Evolutionary conservation across 2,113 vertebrate genomes (phyloP), one percentile per base, ranked within the genome.

Genomic region (Platysteira castanea): DNA sequence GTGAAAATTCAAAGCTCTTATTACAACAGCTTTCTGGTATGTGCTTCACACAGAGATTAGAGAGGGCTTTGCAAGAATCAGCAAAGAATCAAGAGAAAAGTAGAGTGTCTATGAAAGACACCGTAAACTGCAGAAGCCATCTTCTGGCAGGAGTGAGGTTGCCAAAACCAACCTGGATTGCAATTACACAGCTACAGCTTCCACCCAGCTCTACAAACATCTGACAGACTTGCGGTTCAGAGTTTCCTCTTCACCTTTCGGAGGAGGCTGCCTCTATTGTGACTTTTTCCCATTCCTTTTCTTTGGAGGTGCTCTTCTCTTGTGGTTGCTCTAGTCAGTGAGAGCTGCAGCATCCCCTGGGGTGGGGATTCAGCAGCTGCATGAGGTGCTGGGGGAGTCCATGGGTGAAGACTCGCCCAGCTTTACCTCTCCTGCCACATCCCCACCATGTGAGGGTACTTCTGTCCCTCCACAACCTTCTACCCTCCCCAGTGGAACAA

Each of bases 321-420:
- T 1, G 2, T 47, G 42, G 16, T 31, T 47, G 47, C n/a, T 14
- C 24, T 53, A 37, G 28, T 15, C 2, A 1, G 16, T 26, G 59
- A 53, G 77, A 78, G 37, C 50, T 67, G 60, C 84, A 59, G 26
- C 24, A 17, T 35, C 14, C 18, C 4, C 42, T 41, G 64, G 35
- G 17, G 15, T 18, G 3, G 26, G 21, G 24, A 53, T 2, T 0
- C 0, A 0, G 11, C 8, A 30, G 28, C 52, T 90, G n/a, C 20
- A 31, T 1, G 2, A 69, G n/a, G 28, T 78, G 11, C 13, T 68
- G 35, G 11, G 13, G 19, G 22, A 49, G 6, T 33, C 56, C 1
- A 1, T 8, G 15, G 23, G 10, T 23, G 67, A 65, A 23, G 7
- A 33, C 13, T 27, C 65, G 15, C 24, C 73, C 3, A 1, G 15